These are phyloP conservation scores for Dryococelus australis DNA, from an alignment of 2,888 invertebrate species.

Conservation along the genomic window DNA sequence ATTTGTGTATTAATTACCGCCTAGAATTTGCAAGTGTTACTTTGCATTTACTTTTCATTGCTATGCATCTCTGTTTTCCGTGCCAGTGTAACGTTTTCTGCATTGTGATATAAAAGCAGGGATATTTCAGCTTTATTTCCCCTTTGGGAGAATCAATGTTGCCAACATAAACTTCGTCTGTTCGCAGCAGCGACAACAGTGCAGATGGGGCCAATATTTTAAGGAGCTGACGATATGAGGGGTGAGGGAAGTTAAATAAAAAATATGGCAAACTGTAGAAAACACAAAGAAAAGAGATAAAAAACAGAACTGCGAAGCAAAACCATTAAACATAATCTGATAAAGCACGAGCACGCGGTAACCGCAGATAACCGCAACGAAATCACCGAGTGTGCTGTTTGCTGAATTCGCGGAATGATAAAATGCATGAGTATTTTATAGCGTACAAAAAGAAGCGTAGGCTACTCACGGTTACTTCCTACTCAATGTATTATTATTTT, in stretches of 20 bases:
- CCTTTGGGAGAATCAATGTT: neutral
- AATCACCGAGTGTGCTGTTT: neutral
- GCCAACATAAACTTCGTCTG: neutral
- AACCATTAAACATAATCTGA: neutral
- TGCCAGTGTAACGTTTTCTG: neutral
- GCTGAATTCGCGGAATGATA: neutral
- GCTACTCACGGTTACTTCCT: too few species aligned
- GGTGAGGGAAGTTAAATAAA: neutral
- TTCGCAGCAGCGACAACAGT: neutral
- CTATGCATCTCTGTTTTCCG: neutral
- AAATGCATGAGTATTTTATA: too few species aligned
- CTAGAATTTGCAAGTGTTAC: too few species aligned
- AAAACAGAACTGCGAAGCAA: neutral
- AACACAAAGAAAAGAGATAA: neutral
- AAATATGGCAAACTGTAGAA: neutral
- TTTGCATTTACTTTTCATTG: neutral
- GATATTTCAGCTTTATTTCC: neutral
- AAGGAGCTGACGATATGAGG: neutral
- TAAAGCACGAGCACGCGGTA: neutral
- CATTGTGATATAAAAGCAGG: neutral
- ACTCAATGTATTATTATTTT: too few species aligned
- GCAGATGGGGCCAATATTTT: neutral
- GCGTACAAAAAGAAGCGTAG: too few species aligned
- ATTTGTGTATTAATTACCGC: too few species aligned
- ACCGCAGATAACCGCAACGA: neutral